phyloP scores from a whole-genome alignment of 2,113 vertebrate genomes.

The Athene cunicularia region DNA sequence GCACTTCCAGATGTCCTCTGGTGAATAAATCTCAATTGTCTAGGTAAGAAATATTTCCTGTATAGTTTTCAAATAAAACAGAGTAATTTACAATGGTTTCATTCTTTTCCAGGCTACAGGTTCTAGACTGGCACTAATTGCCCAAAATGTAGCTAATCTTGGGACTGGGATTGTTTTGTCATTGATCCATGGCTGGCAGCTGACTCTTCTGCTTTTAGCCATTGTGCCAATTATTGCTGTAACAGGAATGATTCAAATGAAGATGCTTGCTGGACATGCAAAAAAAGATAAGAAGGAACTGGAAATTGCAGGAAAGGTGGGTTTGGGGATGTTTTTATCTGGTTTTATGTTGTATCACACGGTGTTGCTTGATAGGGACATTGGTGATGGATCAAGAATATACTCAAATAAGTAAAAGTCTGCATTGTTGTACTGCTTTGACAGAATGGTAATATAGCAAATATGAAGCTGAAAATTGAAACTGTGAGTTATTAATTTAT shows the following conservation, averaged over 20 bases:
- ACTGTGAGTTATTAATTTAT: background rate
- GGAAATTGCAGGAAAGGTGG: constrained; percentile 84
- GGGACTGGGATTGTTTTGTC: constrained; percentile 82
- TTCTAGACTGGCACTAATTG: constrained; percentile 79
- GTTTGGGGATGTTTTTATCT: background rate
- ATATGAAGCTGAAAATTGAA: background rate
- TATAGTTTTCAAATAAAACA: background rate
- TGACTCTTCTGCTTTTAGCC: constrained; percentile 83
- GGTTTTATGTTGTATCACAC: background rate
- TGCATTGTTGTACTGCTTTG: background rate
- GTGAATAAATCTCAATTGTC: background rate
- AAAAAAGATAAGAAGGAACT: constrained; percentile 84
- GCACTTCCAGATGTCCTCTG: background rate
- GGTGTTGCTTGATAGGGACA: background rate
- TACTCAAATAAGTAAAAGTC: background rate
- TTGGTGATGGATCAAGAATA: background rate
- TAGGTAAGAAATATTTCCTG: background rate
- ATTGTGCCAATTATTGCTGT: constrained; percentile 82
- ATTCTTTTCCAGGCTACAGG: constrained; percentile 76
- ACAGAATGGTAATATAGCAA: background rate
- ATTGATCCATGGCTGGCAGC: constrained; percentile 85
- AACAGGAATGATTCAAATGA: constrained; percentile 82
- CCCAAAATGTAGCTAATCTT: constrained; percentile 85
- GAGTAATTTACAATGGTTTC: background rate
- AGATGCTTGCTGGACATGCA: constrained; percentile 82